Evolutionary conservation across 2,888 invertebrate genomes (phyloP).

Genomic region (Scrobipalpa costella): DNA sequence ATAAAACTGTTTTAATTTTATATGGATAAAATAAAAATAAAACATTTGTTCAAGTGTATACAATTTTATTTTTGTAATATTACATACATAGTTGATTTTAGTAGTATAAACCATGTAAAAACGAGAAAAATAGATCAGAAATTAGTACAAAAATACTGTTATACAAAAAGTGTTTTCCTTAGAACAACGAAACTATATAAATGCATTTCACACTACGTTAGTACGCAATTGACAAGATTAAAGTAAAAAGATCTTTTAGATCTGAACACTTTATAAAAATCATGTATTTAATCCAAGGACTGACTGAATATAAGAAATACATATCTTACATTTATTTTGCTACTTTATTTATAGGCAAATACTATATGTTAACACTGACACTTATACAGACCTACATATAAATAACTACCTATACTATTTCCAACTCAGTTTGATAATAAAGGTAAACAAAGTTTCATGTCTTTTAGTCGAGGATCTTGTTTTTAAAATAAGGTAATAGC

Average conservation of each 20-base stretch:
- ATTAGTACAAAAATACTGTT: slow-evolving; percentile 79
- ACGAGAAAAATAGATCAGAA: slow-evolving; percentile 63
- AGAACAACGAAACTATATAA: slow-evolving; percentile 37
- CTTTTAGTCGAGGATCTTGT: too few relatives aligned
- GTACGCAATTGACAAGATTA: slow-evolving; percentile 36
- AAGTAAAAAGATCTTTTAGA: slow-evolving; percentile 34
- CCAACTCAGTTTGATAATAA: too few relatives aligned
- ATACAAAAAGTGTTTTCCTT: slow-evolving; percentile 45
- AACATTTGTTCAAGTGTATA: slow-evolving; percentile 66
- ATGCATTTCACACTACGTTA: slow-evolving; percentile 50
- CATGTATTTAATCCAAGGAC: slow-evolving; percentile 27
- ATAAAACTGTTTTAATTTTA: slow-evolving; percentile 31
- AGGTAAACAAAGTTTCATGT: too few relatives aligned
- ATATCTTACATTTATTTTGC: slow-evolving; percentile 2
- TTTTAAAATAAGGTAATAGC: background rate
- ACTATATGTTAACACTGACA: background rate
- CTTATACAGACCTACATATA: slow-evolving; percentile 3
- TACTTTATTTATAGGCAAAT: background rate
- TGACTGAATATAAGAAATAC: slow-evolving; percentile 19
- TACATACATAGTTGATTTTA: slow-evolving; percentile 67
- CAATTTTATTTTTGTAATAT: slow-evolving; percentile 77
- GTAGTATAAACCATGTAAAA: slow-evolving; percentile 66
- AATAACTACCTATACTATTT: background rate
- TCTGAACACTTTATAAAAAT: slow-evolving; percentile 27
- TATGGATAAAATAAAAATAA: slow-evolving; percentile 36